Evolutionary conservation across 2,113 vertebrate genomes (phyloP), one percentile per base, ranked within the genome.

Genomic region (Promerops cafer): DNA sequence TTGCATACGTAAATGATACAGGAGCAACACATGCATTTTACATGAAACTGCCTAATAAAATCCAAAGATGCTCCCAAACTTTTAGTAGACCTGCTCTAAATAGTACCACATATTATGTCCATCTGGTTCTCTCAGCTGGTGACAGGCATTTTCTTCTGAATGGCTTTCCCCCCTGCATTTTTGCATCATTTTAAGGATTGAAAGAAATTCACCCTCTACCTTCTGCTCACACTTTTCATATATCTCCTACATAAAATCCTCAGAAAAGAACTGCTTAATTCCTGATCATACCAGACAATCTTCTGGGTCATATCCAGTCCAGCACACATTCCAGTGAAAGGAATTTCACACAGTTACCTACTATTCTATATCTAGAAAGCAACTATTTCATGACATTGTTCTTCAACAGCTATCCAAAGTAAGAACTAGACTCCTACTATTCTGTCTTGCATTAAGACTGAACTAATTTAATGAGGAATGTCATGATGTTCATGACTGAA

Each of bases 61-160:
- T 72, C 53, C 12, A 3, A 87, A 85, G 50, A 83, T 64, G n/a
- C 42, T 85, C 57, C 53, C 77, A 57, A 60, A 85, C 10, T 27
- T 82, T 72, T 42, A 83, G 66, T 5, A 79, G n/a, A 53, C 16
- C 7, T 91, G 22, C 83, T 92, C 91, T 57, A 72, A 91, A 76
- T 28, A 87, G 42, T 52, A 65, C 19, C 59, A 79, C 26, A 61
- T 19, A 84, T 49, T 57, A 89, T 21, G 52, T 89, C 87, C 81
- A 94, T 84, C 89, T 95, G 84, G 57, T 83, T 75, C 42, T 83
- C 77, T 85, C 81, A 89, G 87, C 70, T 83, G 78, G 70, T 69
- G 59, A 83, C 18, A 74, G 65, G 50, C 28, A 59, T 65, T 47
- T 87, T 79, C 59, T 76, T 69, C 45, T 53, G 65, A 89, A 75